Conservation (phyloP, 2,888 invertebrate species). For the Cecidostiba fungosa region DNA sequence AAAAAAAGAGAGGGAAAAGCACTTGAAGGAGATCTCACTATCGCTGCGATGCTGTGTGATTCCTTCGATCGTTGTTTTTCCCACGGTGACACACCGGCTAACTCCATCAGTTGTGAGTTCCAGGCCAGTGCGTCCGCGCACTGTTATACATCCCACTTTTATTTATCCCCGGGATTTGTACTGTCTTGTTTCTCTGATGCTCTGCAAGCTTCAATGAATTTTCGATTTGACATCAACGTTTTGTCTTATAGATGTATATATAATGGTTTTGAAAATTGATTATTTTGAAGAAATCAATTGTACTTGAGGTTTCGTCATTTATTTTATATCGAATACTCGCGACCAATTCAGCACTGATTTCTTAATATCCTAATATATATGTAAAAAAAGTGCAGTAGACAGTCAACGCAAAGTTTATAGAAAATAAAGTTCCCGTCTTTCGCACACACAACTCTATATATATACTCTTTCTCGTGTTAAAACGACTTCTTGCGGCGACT, state of each 20-base stretch:
- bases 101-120: slow-evolving; percentile 70
- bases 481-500: slow-evolving; percentile 36
- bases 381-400: too few relatives aligned
- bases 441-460: background rate
- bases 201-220: background rate
- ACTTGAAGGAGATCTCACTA: slow-evolving; percentile 57
- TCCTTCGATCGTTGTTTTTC: slow-evolving; percentile 20
- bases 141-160: slow-evolving; percentile 66
- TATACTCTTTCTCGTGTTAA: background rate
- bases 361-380: too few relatives aligned
- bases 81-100: slow-evolving; percentile 29
- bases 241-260: too few relatives aligned
- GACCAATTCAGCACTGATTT: background rate
- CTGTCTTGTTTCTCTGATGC: background rate
- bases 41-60: background rate
- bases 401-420: background rate
- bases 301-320: slow-evolving; percentile 50
- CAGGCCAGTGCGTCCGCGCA: slow-evolving; percentile 71
- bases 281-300: too few relatives aligned
- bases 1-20: slow-evolving; percentile 27
- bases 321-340: slow-evolving; percentile 18
- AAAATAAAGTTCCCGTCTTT: background rate
- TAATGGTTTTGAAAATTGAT: too few relatives aligned
- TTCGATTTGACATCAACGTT: background rate
- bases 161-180: background rate